A percentile compares a stretch with the other conserved stretches of the same genome.
Evolutionary conservation across 2,888 invertebrate species (phyloP).

Genomic region (Drosophila histrio): DNA sequence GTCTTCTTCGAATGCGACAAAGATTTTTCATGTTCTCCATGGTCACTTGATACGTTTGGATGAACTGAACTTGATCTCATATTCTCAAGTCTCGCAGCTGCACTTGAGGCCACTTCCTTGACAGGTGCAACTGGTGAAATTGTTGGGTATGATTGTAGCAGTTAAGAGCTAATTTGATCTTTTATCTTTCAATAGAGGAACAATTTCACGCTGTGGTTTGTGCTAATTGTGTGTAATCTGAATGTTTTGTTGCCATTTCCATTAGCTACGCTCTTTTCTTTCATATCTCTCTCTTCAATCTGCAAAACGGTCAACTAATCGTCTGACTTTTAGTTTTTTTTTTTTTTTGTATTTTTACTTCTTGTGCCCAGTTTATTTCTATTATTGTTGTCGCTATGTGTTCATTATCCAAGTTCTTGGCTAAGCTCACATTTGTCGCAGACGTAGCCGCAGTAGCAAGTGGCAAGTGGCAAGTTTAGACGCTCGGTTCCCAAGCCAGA

Average conservation of each 20-base stretch:
- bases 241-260: constrained; percentile 38
- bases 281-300: constrained; percentile 46
- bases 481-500: constrained; percentile 64
- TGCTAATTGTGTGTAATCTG: constrained; percentile 46
- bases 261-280: constrained; percentile 37
- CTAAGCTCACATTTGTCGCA: constrained; percentile 63
- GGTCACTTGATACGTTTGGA: not conserved
- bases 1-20: not conserved
- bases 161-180: constrained; percentile 40
- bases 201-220: constrained; percentile 33
- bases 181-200: constrained; percentile 21
- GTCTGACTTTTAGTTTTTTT: constrained; percentile 34
- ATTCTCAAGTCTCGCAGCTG: constrained; percentile 1
- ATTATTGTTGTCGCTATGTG: constrained; percentile 55
- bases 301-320: constrained; percentile 64
- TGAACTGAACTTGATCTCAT: not conserved
- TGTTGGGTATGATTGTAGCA: constrained; percentile 26
- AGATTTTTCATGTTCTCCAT: not conserved
- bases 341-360: constrained; percentile 17
- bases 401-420: constrained; percentile 41
- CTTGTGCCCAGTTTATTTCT: constrained; percentile 62
- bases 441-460: constrained; percentile 24
- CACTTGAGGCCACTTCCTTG: not conserved
- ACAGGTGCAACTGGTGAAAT: constrained; percentile 18
- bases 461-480: constrained; percentile 51